Conservation (phyloP, 1,140 invertebrate species). For the Heliconius hermathena region DNA sequence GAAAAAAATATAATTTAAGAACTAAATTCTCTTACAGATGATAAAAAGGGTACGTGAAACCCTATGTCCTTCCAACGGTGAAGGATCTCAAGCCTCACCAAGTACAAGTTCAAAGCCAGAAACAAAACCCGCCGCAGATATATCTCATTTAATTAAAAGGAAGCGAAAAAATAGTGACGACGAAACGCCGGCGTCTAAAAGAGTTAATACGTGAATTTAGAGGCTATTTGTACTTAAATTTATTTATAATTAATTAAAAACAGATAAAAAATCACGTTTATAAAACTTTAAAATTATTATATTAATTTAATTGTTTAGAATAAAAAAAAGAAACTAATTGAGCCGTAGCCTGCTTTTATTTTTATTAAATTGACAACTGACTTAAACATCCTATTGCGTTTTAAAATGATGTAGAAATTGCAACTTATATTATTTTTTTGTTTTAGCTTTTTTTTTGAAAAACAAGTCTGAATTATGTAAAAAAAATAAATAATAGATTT, state of each 20-base stretch:
- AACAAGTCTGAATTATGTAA: neutral
- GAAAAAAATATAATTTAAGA: neutral
- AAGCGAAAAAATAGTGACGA: constrained; percentile 86
- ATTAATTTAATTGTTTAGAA: neutral
- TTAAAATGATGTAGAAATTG: neutral
- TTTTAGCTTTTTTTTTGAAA: neutral
- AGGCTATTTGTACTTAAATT: neutral
- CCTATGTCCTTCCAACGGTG: constrained; percentile 63
- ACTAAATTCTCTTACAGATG: constrained; percentile 58
- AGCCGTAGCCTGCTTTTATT: too few species aligned
- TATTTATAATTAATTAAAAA: neutral
- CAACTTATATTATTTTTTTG: too few species aligned
- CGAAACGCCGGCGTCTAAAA: constrained; percentile 79
- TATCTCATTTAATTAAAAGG: constrained; percentile 88
- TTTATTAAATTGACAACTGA: neutral
- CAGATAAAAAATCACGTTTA: neutral
- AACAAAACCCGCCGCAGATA: constrained; percentile 79
- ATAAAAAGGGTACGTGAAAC: constrained; percentile 70
- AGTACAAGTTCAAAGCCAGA: constrained; percentile 49
- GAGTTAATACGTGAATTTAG: constrained; percentile 58
- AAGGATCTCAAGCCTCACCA: constrained; percentile 60
- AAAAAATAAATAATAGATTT: neutral
- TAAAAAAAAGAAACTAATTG: neutral
- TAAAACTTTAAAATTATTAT: neutral
- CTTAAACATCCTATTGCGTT: neutral